These are phyloP conservation scores for Myocastor coypus DNA, from an alignment of 2,113 vertebrate species.

Conservation along the genomic window DNA sequence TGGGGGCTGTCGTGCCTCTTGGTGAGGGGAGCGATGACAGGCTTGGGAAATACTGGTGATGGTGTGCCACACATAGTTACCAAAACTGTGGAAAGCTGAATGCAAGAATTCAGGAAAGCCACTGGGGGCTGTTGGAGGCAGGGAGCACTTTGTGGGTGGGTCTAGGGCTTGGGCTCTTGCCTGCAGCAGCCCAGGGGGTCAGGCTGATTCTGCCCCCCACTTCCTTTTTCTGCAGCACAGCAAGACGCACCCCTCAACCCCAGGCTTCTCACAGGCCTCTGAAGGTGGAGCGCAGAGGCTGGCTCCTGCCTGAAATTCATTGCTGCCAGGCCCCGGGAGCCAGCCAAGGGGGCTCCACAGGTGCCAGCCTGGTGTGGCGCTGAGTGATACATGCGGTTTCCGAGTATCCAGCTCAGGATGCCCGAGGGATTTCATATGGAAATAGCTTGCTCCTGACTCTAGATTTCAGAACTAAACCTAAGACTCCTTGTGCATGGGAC, in stretches of 20 bases:
- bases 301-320: constrained; percentile 54
- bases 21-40: neutral
- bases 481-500: neutral
- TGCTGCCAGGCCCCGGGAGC: constrained; percentile 43
- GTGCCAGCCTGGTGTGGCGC: constrained; percentile 67
- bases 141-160: neutral
- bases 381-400: constrained; percentile 61
- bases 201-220: neutral
- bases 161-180: neutral
- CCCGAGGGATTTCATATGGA: constrained; percentile 67
- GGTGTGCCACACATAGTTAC: neutral
- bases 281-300: neutral
- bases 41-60: neutral
- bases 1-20: neutral
- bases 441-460: constrained; percentile 45
- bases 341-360: constrained; percentile 62
- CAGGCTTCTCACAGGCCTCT: constrained; percentile 12
- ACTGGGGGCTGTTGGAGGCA: neutral
- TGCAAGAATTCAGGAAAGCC: neutral
- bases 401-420: neutral
- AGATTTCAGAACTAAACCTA: constrained; percentile 65
- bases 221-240: constrained; percentile 36
- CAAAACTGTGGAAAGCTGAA: neutral
- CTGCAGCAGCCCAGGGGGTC: neutral
- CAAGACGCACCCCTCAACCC: neutral